Evolutionary conservation across 2,888 invertebrate species (phyloP).

Genomic region (Watsonalla cultraria): DNA sequence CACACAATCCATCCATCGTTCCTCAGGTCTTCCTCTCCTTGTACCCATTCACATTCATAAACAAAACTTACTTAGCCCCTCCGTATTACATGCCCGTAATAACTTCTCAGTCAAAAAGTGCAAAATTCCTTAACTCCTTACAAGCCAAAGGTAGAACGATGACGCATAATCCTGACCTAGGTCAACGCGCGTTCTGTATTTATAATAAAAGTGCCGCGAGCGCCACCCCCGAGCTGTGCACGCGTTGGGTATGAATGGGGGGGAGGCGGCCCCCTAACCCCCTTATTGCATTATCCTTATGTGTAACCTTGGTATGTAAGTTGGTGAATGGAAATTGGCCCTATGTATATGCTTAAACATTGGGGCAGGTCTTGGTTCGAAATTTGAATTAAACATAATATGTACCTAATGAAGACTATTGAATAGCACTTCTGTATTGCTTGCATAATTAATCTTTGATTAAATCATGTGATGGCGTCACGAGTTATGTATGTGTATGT

Average conservation of each 20-base stretch:
- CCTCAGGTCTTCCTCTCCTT: no score
- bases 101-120: conserved; percentile 1
- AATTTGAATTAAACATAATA: background rate
- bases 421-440: no score
- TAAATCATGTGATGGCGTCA: conserved; percentile 8
- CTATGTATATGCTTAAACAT: background rate
- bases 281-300: conserved; percentile 45
- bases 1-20: no score
- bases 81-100: no score
- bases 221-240: conserved; percentile 27
- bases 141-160: conserved; percentile 25
- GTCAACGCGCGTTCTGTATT: conserved; percentile 12
- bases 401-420: no score
- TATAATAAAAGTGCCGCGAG: conserved; percentile 7
- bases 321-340: conserved; percentile 17
- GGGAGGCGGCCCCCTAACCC: conserved; percentile 5
- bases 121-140: conserved; percentile 11
- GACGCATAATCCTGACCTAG: conserved; percentile 18
- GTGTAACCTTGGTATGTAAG: conserved; percentile 25
- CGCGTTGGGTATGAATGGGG: conserved; percentile 8
- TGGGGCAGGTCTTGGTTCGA: background rate
- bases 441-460: conserved; percentile 5
- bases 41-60: no score
- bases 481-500: no score
- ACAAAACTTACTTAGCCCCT: no score